A percentile compares a stretch with the other conserved stretches of the same genome.
phyloP scores from a whole-genome alignment of 2,113 vertebrate species.

The Formicarius rufipectus region DNA sequence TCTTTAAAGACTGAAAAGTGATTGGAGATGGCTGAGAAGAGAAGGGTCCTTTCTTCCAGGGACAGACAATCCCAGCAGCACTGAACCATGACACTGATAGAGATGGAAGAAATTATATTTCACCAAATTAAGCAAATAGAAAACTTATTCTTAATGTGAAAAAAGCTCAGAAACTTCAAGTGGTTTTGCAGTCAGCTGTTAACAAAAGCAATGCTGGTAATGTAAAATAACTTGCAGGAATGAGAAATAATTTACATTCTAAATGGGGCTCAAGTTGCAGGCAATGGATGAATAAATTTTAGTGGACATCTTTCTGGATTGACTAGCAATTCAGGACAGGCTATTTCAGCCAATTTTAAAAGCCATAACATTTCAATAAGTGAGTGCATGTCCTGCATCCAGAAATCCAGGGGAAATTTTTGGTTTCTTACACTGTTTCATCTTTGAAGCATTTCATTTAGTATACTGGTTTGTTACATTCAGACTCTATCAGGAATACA shows the following conservation, averaged over 20 bases:
- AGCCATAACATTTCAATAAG: accelerated
- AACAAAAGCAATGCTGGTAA: neutral
- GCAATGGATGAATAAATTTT: neutral
- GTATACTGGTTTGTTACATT: neutral
- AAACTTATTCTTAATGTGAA: neutral
- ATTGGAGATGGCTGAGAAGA: neutral
- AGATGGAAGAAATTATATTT: neutral
- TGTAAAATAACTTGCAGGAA: neutral
- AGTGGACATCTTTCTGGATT: neutral
- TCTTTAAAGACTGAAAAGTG: neutral
- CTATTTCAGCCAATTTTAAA: neutral
- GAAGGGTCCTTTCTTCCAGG: neutral
- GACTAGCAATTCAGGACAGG: neutral
- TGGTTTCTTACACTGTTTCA: neutral
- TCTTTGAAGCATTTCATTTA: neutral
- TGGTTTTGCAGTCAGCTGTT: neutral
- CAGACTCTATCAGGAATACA: neutral
- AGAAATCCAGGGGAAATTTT: neutral
- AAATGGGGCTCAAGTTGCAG: neutral
- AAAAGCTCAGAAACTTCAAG: neutral
- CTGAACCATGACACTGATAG: neutral
- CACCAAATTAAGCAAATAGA: neutral
- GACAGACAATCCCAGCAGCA: neutral
- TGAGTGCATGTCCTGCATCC: neutral
- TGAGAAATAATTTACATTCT: neutral